Conservation (phyloP, 37 sponge, comb jelly and placozoan genomes). For the Ephydatia muelleri region DNA sequence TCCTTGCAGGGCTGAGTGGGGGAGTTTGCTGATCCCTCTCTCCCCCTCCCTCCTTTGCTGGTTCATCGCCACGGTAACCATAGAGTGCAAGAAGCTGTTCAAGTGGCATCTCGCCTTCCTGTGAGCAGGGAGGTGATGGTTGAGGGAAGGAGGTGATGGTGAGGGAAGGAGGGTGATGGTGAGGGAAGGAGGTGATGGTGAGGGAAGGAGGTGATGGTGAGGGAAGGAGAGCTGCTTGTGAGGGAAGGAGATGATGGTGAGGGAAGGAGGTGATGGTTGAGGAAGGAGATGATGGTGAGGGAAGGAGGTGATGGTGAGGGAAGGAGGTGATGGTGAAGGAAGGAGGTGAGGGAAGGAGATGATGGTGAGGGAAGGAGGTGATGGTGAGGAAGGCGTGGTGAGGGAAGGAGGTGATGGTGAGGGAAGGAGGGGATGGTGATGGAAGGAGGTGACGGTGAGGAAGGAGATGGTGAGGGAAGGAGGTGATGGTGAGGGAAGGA, state of each 20-base stretch:
- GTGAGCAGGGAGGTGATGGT: not conserved
- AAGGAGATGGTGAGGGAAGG: conserved; percentile 2
- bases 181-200: too few species aligned
- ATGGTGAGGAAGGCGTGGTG: not conserved
- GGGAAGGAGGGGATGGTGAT: too few species aligned
- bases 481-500: conserved; percentile 4
- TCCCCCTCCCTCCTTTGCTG: not conserved
- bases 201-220: too few species aligned
- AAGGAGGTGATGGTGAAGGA: not conserved
- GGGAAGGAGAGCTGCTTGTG: too few species aligned
- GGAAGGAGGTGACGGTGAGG: not conserved
- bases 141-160: not conserved
- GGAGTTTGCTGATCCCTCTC: conserved; percentile 2
- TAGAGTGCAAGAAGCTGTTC: conserved; percentile 68
- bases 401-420: too few species aligned
- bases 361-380: not conserved
- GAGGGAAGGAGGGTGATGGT: conserved; percentile 5
- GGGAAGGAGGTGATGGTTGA: not conserved
- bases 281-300: not conserved
- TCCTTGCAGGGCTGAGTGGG: not conserved
- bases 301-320: not conserved
- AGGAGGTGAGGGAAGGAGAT: not conserved
- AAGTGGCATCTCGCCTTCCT: conserved; percentile 67
- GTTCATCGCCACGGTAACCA: not conserved
- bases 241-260: not conserved